Conservation (phyloP, 2,888 invertebrate species). For the Diogma glabrata region DNA sequence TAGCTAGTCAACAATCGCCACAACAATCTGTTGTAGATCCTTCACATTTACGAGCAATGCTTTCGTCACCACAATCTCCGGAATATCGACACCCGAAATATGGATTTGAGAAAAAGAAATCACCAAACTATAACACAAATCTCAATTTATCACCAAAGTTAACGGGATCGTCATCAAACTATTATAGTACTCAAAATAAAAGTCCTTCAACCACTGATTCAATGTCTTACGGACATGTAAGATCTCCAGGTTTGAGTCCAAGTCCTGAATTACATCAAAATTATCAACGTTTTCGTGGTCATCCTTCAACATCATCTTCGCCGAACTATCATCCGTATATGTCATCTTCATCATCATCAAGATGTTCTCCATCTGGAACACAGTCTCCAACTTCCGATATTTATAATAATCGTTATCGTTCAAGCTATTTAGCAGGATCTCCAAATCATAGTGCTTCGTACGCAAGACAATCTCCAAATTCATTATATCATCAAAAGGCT, state of each 20-base stretch:
- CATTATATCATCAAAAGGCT: neutral
- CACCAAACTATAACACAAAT: conserved; percentile 5
- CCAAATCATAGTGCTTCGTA: conserved; percentile 18
- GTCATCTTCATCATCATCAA: conserved; percentile 9
- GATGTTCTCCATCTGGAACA: conserved; percentile 9
- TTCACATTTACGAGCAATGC: conserved; percentile 28
- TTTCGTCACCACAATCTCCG: conserved; percentile 37
- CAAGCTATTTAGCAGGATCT: conserved; percentile 20
- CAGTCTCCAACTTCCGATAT: conserved; percentile 7
- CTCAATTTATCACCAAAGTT: conserved; percentile 9
- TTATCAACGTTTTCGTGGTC: conserved; percentile 4
- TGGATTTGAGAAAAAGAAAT: conserved; percentile 19
- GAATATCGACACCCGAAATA: conserved; percentile 23
- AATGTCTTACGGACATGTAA: conserved; percentile 13
- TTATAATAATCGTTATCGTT: conserved; percentile 13
- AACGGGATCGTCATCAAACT: conserved; percentile 5
- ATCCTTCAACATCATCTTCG: conserved; percentile 8
- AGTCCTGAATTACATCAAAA: conserved; percentile 17
- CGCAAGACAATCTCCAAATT: conserved; percentile 26
- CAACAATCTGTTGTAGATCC: conserved; percentile 27
- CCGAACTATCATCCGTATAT: conserved; percentile 5
- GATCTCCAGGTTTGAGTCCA: conserved; percentile 18
- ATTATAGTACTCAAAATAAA: conserved; percentile 13
- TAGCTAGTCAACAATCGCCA: conserved; percentile 36
- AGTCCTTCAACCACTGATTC: conserved; percentile 14